Base-by-base conservation (phyloP, 2,888 invertebrate species). In the Drosophila planitibia region DNA sequence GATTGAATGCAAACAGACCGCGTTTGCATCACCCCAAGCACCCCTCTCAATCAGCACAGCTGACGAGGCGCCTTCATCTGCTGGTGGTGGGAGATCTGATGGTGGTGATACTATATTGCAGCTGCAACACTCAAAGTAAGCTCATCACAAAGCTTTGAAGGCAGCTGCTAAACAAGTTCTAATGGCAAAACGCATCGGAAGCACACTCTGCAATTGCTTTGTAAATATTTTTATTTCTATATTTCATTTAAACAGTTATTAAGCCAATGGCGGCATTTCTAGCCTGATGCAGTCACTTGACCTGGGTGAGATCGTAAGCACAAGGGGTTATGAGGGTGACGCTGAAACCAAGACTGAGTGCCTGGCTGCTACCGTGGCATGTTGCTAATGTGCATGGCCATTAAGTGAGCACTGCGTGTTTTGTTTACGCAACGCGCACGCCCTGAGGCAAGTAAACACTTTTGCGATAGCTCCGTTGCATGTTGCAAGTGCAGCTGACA, bases 361-460 rank as follows among this genome's bases (percentile, higher is more conserved):
- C 63, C 35, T 66, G 58, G 79, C 70, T 70, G 69, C 73, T 76
- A 52, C 73, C 61, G 74, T 77, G 81, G 85, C 86, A 82, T 84
- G 83, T 81, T 87, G 87, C 88, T 88, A 88, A 88, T 88, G 88
- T 89, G 81, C 91, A 83, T 75, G 78, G 89, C 91, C 88, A 88
- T 88, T 90, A 88, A 85, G 85, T 82, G 77, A 70, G 81, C 37
- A 79, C 81, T 89, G 91, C 88, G 89, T 91, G 91, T 87, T 89
- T 89, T 87, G 91, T 87, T 87, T 87, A 90, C 87, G 81, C 84
- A 89, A 90, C 76, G 76, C 73, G 64, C 61, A 60, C 68, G 66
- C 62, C 61, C 58, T 47, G 35, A 30, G 32, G 69, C 51, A 37
- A 64, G 70, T 60, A 74, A 72, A 79, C 84, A 73, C 61, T 80